Evolutionary conservation across 2,888 invertebrate genomes (phyloP).

Genomic region (Allophyes oxyacanthae): DNA sequence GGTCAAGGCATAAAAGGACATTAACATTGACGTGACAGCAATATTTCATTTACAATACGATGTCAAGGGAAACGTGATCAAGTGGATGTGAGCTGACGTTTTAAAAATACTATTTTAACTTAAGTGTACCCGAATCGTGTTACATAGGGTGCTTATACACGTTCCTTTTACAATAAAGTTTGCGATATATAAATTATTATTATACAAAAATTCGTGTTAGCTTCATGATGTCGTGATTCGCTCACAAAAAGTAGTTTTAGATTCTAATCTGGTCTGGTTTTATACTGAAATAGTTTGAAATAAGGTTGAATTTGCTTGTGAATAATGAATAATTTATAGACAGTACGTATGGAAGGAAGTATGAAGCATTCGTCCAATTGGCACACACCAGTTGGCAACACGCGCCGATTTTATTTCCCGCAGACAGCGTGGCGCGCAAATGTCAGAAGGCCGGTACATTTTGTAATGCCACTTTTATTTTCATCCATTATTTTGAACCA

Average conservation of each 20-base stretch:
- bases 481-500: slow-evolving; percentile 46
- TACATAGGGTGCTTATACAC: slow-evolving; percentile 34
- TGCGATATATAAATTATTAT: slow-evolving; percentile 26
- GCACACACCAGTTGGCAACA: slow-evolving; percentile 70
- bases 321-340: slow-evolving; percentile 10
- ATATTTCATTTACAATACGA: slow-evolving; percentile 62
- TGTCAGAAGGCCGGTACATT: slow-evolving; percentile 69
- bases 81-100: slow-evolving; percentile 62
- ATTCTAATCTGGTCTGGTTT: slow-evolving; percentile 24
- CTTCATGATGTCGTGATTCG: slow-evolving; percentile 37
- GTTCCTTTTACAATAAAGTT: slow-evolving; percentile 32
- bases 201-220: slow-evolving; percentile 25
- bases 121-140: slow-evolving; percentile 48
- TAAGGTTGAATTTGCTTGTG: slow-evolving; percentile 8
- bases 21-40: slow-evolving; percentile 66
- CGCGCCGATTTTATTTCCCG: slow-evolving; percentile 60
- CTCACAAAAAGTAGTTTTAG: slow-evolving; percentile 7
- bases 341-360: slow-evolving; percentile 15
- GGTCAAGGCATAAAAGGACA: slow-evolving; percentile 75
- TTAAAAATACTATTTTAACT: slow-evolving; percentile 55
- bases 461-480: slow-evolving; percentile 65
- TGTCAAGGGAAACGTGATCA: slow-evolving; percentile 79
- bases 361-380: slow-evolving; percentile 51
- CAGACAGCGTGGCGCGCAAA: slow-evolving; percentile 85
- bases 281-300: slow-evolving; percentile 16